Evolutionary conservation across 2,113 vertebrate genomes (phyloP).

Genomic region (Pachyramphus minor): DNA sequence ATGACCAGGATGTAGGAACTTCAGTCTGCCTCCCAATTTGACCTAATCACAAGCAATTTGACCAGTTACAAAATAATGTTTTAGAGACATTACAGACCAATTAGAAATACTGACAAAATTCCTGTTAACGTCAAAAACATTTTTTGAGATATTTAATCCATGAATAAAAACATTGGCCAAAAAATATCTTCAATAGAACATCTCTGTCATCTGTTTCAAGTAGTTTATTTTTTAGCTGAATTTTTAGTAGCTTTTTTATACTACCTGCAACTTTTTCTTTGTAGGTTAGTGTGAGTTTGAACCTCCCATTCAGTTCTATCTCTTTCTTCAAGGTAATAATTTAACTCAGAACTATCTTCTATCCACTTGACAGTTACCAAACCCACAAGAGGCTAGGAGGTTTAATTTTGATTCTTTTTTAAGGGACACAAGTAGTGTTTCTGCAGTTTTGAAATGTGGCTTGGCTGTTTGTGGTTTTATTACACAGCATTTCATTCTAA

Average conservation of each 20-base stretch:
- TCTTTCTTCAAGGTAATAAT: background rate
- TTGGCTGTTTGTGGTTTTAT: constrained; percentile 12
- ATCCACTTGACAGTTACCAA: background rate
- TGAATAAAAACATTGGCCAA: background rate
- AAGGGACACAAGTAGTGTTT: background rate
- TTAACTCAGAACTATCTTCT: background rate
- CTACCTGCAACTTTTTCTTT: background rate
- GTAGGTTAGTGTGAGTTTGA: background rate
- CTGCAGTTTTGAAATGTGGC: background rate
- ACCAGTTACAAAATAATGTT: background rate
- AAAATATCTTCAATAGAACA: background rate
- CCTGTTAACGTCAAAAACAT: background rate
- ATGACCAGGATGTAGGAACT: background rate
- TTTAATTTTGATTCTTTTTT: background rate
- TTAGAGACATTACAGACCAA: background rate
- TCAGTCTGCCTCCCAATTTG: background rate
- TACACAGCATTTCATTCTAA: background rate
- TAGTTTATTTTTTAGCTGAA: background rate
- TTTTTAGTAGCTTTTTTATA: background rate
- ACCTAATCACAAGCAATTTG: background rate
- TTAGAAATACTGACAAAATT: background rate
- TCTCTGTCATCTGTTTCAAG: background rate
- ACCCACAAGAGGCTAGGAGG: background rate
- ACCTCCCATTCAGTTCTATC: background rate
- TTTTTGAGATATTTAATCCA: background rate